These are phyloP conservation scores for Lerista edwardsae DNA, from an alignment of 2,797 vertebrate genomes.

Conservation along the genomic window DNA sequence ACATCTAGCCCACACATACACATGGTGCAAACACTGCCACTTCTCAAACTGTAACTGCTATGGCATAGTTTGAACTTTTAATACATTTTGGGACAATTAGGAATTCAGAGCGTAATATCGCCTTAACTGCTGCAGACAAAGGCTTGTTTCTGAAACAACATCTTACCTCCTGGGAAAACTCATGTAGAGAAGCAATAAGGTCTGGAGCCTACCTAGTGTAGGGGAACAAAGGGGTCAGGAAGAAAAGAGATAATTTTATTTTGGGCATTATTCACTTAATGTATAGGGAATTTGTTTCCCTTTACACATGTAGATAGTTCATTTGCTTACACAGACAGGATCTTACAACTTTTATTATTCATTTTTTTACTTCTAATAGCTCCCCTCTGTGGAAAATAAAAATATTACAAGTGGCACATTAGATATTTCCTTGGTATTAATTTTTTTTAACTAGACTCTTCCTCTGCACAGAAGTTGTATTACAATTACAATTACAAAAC, in stretches of 20 bases:
- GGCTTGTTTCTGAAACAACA: background rate
- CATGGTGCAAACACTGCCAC: too few relatives aligned
- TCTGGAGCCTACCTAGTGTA: background rate
- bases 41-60: too few relatives aligned
- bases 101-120: background rate
- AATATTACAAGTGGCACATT: background rate
- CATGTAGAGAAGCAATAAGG: background rate
- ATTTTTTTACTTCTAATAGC: constrained; percentile 21
- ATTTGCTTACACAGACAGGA: background rate
- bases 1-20: too few relatives aligned
- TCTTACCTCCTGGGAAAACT: background rate
- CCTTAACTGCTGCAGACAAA: background rate
- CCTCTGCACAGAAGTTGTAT: background rate
- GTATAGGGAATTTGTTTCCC: background rate
- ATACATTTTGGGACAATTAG: too few relatives aligned
- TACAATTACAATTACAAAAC: too few relatives aligned
- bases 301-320: background rate
- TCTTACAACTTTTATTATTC: background rate
- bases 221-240: background rate
- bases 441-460: background rate
- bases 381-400: constrained; percentile 31
- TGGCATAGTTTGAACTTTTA: too few relatives aligned
- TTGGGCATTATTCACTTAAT: background rate
- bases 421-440: background rate
- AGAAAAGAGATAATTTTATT: background rate